phyloP scores from a whole-genome alignment of 2,797 vertebrate genomes.

The Uromys caudimaculatus region DNA sequence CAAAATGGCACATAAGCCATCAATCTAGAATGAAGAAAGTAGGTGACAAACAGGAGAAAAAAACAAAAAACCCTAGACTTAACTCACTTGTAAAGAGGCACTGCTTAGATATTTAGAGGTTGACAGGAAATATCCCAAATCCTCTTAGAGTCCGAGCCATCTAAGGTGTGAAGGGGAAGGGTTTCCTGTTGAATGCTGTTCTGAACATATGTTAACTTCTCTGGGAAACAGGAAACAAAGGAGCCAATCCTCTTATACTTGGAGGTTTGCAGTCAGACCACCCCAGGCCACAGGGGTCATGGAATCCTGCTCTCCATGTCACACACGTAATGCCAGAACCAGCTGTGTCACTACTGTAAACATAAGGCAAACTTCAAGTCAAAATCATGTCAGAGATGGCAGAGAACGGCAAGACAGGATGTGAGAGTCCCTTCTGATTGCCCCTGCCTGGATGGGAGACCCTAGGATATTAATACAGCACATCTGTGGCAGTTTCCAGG shows the following conservation, averaged over 20 bases:
- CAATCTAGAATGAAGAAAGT: background rate
- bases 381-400: background rate
- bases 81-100: background rate
- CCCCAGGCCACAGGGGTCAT: fast-evolving
- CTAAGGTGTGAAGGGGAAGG: background rate
- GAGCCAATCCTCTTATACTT: background rate
- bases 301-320: background rate
- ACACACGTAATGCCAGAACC: background rate
- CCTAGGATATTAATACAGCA: background rate
- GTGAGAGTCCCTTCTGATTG: background rate
- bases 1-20: background rate
- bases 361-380: background rate
- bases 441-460: background rate
- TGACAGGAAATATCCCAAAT: background rate
- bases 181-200: background rate
- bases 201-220: background rate
- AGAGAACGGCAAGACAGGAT: background rate
- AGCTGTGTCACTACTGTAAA: background rate
- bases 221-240: background rate
- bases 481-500: background rate
- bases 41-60: background rate
- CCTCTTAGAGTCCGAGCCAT: background rate
- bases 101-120: background rate
- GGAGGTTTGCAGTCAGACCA: background rate
- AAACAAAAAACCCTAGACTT: background rate